Evolutionary conservation across 2,797 vertebrate species (phyloP), one percentile per base, ranked within the genome.

Genomic region (Sandelia bainsii): DNA sequence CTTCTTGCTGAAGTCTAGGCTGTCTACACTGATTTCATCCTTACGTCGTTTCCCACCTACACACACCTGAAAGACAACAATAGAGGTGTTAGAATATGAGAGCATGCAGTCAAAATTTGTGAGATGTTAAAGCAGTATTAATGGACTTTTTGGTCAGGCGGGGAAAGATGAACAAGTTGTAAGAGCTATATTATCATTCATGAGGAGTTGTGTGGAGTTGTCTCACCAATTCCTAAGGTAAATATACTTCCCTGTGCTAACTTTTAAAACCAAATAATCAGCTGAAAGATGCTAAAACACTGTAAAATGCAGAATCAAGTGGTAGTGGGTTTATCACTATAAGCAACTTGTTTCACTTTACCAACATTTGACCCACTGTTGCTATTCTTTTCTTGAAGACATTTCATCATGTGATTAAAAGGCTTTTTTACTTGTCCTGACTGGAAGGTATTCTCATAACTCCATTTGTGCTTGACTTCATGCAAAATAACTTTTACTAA

Each of bases 1-100:
- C 96, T 99, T 99, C 95, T 99, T 99, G 92, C 97, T 98, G 94
- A 99, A 99, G 96, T 99, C 98, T 84, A 99, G 94, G 91, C 98
- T 99, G 96, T 99, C 98, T 9, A 99, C 97, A 0, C 97, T 98
- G 92, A 99, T 99, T 92, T 99, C 98, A 1, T 99, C 98, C 91
- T 99, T 99, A 56, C 97, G 95, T 23, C 98, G 95, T 89, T 99
- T 99, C 54, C 98, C 97, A 0, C 97, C 97, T 5, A 99, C 95
- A 1, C 98, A 99, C 84, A 99, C 98, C 94, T 97, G 84, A 20
- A 77, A 60, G 59, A 73, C 16, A 67, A 68, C 59, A 60, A 62
- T 0, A 50, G 49, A 68, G 19, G 12, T 0, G 14, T 66, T 53
- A 32, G 48, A 2, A 51, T 44, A 23, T 14, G 54, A 45, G 17